Conservation (phyloP, 2,888 invertebrate species). For the Piscicola geometra region DNA sequence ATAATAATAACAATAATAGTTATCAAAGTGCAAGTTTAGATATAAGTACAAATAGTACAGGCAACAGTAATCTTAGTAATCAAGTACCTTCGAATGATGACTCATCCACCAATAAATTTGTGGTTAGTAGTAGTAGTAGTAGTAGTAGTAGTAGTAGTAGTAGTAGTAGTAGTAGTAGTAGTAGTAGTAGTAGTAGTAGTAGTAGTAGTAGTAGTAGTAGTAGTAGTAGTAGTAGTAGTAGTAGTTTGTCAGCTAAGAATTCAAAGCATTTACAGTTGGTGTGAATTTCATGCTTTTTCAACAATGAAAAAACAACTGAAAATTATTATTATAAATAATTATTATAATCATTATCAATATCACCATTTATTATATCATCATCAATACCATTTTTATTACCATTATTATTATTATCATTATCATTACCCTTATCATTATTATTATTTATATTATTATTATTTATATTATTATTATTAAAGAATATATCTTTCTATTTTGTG, state of each 20-base stretch:
- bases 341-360: no score
- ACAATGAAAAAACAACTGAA: no score
- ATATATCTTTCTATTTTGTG: no score
- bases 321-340: no score
- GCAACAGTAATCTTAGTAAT: not conserved
- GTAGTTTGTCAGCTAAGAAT: not conserved
- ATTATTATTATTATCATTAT: no score
- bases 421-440: no score
- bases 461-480: no score
- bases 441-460: no score
- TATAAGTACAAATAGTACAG: no score
- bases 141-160: not conserved
- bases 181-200: not conserved
- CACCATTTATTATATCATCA: no score
- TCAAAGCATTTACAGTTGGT: not conserved
- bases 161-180: not conserved
- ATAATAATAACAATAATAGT: not conserved
- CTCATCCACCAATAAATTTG: not conserved
- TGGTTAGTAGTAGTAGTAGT: not conserved
- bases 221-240: not conserved
- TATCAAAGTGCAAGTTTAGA: not conserved
- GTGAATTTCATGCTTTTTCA: no score
- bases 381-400: not conserved
- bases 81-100: conserved; percentile 1
- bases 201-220: not conserved